Percentiles rank a stretch among this genome's conserved stretches.
Evolutionary conservation across 2,113 vertebrate genomes (phyloP).

Genomic region (Apus apus): DNA sequence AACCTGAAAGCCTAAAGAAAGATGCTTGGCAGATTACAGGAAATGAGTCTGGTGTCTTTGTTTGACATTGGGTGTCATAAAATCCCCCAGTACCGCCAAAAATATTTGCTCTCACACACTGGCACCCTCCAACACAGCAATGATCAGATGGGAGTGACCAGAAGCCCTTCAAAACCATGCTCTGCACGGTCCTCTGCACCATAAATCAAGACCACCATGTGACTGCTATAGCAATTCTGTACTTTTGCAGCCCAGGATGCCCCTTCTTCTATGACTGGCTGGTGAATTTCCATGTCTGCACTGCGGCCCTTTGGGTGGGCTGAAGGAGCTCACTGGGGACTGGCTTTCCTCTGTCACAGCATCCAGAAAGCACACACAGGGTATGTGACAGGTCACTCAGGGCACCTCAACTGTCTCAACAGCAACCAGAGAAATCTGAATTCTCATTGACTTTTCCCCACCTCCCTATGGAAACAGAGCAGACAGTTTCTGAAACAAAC

Average conservation of each 20-base stretch:
- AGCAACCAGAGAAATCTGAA: background rate
- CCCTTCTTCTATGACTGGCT: background rate
- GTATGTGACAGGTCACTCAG: background rate
- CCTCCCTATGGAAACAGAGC: background rate
- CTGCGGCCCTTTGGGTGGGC: background rate
- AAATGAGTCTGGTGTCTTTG: background rate
- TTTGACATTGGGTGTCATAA: background rate
- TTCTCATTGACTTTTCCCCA: background rate
- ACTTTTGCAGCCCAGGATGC: background rate
- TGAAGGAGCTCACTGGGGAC: background rate
- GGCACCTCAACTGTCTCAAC: background rate
- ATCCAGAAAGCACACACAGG: background rate
- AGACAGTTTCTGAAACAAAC: background rate
- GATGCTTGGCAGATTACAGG: background rate
- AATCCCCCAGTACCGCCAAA: background rate
- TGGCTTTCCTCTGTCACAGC: accelerated
- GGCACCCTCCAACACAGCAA: background rate
- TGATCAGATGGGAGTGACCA: background rate
- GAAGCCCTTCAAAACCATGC: background rate
- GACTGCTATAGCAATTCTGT: background rate
- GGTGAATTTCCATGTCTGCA: background rate
- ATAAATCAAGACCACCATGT: background rate
- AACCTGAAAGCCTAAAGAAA: background rate
- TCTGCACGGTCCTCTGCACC: background rate
- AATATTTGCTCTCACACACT: background rate